Evolutionary conservation across 2,797 vertebrate genomes (phyloP).

Genomic region (Alfaro cultratus): DNA sequence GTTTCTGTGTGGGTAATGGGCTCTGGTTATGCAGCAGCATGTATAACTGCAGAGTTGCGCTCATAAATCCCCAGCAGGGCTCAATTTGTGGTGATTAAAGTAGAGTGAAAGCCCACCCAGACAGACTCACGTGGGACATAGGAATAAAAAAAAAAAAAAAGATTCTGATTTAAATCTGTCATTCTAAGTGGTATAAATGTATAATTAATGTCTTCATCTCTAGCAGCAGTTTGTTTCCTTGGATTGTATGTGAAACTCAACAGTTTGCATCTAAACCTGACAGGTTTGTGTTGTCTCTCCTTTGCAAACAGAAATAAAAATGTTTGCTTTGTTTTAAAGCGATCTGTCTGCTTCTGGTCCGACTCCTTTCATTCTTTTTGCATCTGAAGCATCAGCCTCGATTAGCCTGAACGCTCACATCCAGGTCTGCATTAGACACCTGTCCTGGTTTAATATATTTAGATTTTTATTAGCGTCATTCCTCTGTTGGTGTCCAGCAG

Average conservation of each 20-base stretch:
- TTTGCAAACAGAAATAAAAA: slow-evolving; percentile 19
- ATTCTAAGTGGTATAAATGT: not conserved
- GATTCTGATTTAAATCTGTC: not conserved
- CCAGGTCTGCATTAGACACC: slow-evolving; percentile 68
- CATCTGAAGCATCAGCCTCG: slow-evolving; percentile 68
- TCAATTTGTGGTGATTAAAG: slow-evolving; percentile 68
- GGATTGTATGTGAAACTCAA: not conserved
- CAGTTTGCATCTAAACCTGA: not conserved
- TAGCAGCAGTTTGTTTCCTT: not conserved
- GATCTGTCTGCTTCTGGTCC: slow-evolving; percentile 10
- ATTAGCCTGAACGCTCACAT: slow-evolving; percentile 75
- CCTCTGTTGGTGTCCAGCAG: slow-evolving; percentile 43
- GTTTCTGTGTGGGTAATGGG: slow-evolving; percentile 55
- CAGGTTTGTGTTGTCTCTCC: slow-evolving; percentile 20
- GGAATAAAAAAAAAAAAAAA: not conserved
- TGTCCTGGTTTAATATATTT: slow-evolving; percentile 63
- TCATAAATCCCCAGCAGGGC: slow-evolving; percentile 60
- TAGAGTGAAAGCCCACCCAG: slow-evolving; percentile 41
- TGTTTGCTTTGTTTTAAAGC: slow-evolving; percentile 34
- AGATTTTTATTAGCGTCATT: slow-evolving; percentile 65
- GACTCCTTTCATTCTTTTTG: slow-evolving; percentile 43
- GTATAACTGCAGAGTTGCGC: slow-evolving; percentile 58
- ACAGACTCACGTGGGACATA: slow-evolving; percentile 1
- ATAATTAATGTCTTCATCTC: not conserved
- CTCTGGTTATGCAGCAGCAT: slow-evolving; percentile 69